These are phyloP conservation scores for Malurus splendens DNA, from an alignment of 2,797 vertebrate species.

Conservation along the genomic window DNA sequence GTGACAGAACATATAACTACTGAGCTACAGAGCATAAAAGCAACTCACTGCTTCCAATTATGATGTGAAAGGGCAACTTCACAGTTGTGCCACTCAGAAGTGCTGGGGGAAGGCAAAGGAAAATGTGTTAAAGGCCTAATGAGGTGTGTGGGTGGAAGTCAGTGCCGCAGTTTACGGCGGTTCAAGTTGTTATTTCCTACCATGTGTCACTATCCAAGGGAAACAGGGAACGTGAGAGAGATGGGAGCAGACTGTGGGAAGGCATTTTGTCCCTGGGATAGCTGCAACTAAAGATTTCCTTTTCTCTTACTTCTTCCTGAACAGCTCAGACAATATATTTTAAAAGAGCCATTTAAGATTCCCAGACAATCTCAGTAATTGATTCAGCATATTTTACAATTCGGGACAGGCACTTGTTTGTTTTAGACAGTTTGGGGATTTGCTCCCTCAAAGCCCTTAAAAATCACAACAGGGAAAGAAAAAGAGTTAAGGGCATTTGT, in stretches of 20 bases:
- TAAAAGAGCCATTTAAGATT: conserved; percentile 11
- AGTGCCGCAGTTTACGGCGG: conserved; percentile 15
- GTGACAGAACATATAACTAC: conserved; percentile 40
- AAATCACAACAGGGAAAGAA: background rate
- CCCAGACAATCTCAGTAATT: conserved; percentile 4
- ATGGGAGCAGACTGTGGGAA: background rate
- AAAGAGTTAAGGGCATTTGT: background rate
- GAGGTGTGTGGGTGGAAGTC: conserved; percentile 58
- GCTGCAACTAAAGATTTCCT: background rate
- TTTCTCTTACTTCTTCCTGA: conserved; percentile 15
- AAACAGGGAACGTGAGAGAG: background rate
- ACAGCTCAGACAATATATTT: background rate
- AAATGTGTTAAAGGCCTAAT: conserved; percentile 66
- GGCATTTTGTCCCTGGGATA: background rate
- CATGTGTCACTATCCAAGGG: background rate
- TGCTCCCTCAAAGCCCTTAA: background rate
- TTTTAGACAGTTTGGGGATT: background rate
- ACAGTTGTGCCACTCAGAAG: background rate
- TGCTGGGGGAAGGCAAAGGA: conserved; percentile 39
- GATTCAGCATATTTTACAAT: conserved; percentile 3
- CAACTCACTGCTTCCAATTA: conserved; percentile 52
- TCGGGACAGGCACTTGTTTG: background rate
- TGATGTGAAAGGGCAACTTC: conserved; percentile 35
- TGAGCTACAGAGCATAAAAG: conserved; percentile 51
- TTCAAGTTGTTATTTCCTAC: conserved; percentile 40